phyloP scores from a whole-genome alignment of 2,888 invertebrate genomes.

The Amblyteles armatorius region DNA sequence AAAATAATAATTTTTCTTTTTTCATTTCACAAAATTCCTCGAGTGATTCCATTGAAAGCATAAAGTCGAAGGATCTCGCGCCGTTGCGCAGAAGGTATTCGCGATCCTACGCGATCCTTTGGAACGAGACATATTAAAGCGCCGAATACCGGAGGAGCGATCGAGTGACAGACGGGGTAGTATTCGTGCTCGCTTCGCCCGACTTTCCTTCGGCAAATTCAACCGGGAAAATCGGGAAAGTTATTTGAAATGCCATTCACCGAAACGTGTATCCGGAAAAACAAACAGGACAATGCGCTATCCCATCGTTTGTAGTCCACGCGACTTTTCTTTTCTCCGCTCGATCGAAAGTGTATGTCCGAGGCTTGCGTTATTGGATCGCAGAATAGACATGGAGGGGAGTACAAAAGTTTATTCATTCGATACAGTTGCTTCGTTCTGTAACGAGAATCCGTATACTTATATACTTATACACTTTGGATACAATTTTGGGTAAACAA shows the following conservation, averaged over 20 bases:
- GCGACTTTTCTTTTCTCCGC: slow-evolving; percentile 5
- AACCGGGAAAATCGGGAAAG: background rate
- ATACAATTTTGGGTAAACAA: no score
- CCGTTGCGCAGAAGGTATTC: background rate
- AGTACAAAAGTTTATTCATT: slow-evolving; percentile 22
- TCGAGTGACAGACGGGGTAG: background rate
- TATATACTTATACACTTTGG: background rate
- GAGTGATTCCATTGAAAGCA: background rate
- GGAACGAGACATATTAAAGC: background rate
- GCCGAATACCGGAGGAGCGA: slow-evolving; percentile 6
- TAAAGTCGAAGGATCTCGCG: background rate
- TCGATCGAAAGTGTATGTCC: slow-evolving; percentile 11
- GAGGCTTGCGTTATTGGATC: slow-evolving; percentile 16
- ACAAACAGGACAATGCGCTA: slow-evolving; percentile 26
- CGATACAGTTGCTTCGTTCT: slow-evolving; percentile 16
- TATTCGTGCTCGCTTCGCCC: background rate
- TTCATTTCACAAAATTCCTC: background rate
- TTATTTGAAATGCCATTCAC: slow-evolving; percentile 53
- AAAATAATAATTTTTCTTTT: no score
- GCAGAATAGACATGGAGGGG: background rate
- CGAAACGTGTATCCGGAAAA: slow-evolving; percentile 32
- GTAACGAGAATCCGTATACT: background rate
- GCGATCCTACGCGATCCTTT: background rate
- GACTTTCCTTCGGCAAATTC: background rate
- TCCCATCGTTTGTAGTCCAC: slow-evolving; percentile 29